These are phyloP conservation scores for Abramis brama DNA, from an alignment of 2,113 vertebrate species.

Conservation along the genomic window DNA sequence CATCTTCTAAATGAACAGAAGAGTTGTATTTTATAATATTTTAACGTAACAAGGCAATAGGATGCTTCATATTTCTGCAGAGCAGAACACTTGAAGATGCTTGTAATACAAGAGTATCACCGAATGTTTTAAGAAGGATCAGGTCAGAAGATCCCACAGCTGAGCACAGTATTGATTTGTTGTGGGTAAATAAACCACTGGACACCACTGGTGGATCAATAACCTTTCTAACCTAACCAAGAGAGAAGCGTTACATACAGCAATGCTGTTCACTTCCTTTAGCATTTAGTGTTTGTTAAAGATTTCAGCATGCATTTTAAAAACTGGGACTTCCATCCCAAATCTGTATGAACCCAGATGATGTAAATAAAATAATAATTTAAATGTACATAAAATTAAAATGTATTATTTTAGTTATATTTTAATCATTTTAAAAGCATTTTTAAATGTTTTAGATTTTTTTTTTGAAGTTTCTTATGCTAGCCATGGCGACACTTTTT, in stretches of 20 bases:
- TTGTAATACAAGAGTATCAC: conserved; percentile 5
- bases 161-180: conserved; percentile 78
- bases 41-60: neutral
- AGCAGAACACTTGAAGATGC: neutral
- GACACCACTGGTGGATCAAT: conserved; percentile 77
- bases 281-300: conserved; percentile 28
- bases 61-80: neutral
- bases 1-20: neutral
- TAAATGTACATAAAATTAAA: neutral
- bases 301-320: neutral
- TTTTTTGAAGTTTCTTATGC: neutral
- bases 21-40: neutral
- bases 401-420: neutral
- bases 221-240: conserved; percentile 51
- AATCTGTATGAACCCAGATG: neutral
- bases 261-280: conserved; percentile 39
- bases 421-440: neutral
- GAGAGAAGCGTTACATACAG: conserved; percentile 53
- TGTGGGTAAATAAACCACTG: conserved; percentile 82
- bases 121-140: conserved; percentile 61
- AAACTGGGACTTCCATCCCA: neutral
- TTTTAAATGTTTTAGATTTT: neutral
- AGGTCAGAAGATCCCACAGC: conserved; percentile 64
- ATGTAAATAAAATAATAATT: neutral
- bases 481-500: neutral